These are phyloP conservation scores for Anthoscopus minutus DNA, from an alignment of 2,113 vertebrate genomes.

Conservation along the genomic window DNA sequence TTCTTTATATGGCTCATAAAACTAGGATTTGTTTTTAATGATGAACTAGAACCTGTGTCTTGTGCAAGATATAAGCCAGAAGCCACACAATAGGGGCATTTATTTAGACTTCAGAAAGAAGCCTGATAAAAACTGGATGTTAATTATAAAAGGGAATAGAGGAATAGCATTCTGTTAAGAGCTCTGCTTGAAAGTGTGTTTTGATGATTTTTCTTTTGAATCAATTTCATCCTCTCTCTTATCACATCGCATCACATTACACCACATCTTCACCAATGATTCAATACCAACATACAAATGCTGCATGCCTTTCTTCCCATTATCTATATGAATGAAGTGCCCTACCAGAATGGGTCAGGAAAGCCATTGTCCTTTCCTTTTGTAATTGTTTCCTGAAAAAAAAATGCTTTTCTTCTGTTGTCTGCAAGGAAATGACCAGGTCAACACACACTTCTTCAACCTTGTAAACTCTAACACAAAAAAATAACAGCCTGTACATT, in stretches of 20 bases:
- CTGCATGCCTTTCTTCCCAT: not conserved
- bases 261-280: not conserved
- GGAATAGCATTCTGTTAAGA: not conserved
- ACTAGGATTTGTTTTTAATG: constrained; percentile 56
- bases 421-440: constrained; percentile 14
- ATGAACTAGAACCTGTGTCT: constrained; percentile 45
- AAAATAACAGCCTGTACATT: not conserved
- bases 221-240: constrained; percentile 1
- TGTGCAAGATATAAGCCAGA: constrained; percentile 31
- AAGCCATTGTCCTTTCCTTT: constrained; percentile 28
- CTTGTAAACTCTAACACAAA: not conserved
- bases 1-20: constrained; percentile 53
- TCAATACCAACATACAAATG: not conserved
- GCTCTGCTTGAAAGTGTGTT: not conserved
- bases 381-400: constrained; percentile 10
- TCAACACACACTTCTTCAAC: not conserved
- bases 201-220: constrained; percentile 25
- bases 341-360: not conserved
- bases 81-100: constrained; percentile 15
- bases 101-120: constrained; percentile 43
- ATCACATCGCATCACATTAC: not conserved
- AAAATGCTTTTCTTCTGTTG: not conserved
- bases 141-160: constrained; percentile 42
- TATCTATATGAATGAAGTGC: constrained; percentile 21
- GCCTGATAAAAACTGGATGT: constrained; percentile 19